Evolutionary conservation across 2,797 vertebrate genomes (phyloP).

Genomic region (Pseudochaenichthys georgianus): DNA sequence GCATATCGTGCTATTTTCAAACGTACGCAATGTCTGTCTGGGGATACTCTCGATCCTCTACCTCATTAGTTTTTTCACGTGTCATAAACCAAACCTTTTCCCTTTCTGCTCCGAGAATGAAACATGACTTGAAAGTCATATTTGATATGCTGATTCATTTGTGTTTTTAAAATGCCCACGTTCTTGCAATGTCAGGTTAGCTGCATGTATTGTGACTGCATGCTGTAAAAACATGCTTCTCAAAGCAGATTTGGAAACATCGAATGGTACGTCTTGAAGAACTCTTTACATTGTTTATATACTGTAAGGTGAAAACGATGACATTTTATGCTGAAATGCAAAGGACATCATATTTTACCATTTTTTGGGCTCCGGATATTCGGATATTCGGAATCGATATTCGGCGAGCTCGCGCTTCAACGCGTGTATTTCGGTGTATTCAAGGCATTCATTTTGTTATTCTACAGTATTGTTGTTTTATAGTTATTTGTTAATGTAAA

Average conservation of each 20-base stretch:
- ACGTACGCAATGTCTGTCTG: conserved; percentile 34
- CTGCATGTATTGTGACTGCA: background rate
- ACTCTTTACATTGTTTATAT: background rate
- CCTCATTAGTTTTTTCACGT: conserved; percentile 54
- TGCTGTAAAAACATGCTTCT: conserved; percentile 6
- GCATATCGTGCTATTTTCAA: conserved; percentile 31
- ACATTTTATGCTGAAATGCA: background rate
- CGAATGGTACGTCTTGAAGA: background rate
- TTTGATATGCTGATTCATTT: conserved; percentile 49
- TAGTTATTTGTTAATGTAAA: too few species aligned
- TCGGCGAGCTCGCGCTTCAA: too few species aligned
- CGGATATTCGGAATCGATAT: too few species aligned
- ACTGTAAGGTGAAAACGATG: background rate
- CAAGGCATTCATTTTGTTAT: too few species aligned
- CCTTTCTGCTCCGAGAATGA: conserved; percentile 20
- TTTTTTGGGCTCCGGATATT: too few species aligned
- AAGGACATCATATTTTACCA: too few species aligned
- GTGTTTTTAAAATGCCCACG: conserved; percentile 33
- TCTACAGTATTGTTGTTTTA: too few species aligned
- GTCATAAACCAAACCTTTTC: conserved; percentile 34
- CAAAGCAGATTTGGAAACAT: background rate
- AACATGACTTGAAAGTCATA: conserved; percentile 41
- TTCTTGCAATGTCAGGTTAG: conserved; percentile 31
- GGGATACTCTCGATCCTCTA: conserved; percentile 39
- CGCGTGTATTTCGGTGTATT: too few species aligned